These are phyloP conservation scores for Diabrotica virgifera DNA, from an alignment of 1,140 invertebrate genomes.

Conservation along the genomic window DNA sequence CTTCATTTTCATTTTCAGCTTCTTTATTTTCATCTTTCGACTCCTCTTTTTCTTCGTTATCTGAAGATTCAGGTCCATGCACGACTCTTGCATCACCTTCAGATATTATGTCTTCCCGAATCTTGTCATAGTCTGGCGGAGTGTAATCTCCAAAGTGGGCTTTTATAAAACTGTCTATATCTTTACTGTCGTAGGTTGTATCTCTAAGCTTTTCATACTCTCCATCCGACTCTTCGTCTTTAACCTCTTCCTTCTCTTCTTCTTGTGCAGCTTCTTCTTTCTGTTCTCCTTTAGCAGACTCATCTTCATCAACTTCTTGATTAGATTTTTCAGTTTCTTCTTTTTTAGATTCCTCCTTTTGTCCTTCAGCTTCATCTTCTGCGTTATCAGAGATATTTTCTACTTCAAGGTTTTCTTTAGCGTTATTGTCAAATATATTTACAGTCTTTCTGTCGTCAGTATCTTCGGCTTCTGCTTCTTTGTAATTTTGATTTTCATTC, in stretches of 20 bases:
- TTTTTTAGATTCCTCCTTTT: neutral
- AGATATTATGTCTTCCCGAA: conserved; percentile 4
- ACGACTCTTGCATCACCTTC: conserved; percentile 8
- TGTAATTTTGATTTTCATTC: neutral
- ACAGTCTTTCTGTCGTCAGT: conserved; percentile 8
- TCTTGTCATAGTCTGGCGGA: conserved; percentile 11
- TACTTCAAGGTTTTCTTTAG: conserved; percentile 6
- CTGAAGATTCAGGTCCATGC: neutral
- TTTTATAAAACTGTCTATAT: conserved; percentile 12
- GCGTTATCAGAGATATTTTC: conserved; percentile 8
- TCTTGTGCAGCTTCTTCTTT: conserved; percentile 8
- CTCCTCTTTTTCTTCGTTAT: neutral
- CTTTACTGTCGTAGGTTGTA: neutral
- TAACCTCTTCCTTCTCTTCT: neutral
- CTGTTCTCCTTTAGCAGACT: neutral
- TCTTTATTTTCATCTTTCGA: neutral
- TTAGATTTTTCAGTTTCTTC: conserved; percentile 5
- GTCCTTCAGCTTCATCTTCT: conserved; percentile 5
- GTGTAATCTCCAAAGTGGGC: conserved; percentile 7
- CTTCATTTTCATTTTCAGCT: conserved; percentile 4
- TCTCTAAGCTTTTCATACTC: neutral
- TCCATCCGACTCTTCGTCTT: conserved; percentile 5
- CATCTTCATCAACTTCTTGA: neutral
- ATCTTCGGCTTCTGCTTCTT: conserved; percentile 16
- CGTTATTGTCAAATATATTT: neutral